Evolutionary conservation across 2,113 vertebrate species (phyloP).

Genomic region (Poeciliopsis prolifica): DNA sequence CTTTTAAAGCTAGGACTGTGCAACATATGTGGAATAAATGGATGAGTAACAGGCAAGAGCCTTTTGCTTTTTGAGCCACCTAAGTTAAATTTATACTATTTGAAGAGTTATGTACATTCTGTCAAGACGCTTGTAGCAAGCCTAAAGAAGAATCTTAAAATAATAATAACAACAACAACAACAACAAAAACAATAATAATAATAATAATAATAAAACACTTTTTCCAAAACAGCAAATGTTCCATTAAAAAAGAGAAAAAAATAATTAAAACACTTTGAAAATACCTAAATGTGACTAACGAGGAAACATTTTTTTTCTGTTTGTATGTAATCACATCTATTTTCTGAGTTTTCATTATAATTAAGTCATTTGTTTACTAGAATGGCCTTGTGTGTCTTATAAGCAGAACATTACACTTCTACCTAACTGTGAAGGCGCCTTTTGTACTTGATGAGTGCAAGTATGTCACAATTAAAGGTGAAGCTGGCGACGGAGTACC

Average conservation of each 20-base stretch:
- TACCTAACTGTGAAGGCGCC: neutral
- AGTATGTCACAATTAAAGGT: neutral
- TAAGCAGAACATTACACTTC: neutral
- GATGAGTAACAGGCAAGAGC: neutral
- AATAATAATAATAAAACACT: no score
- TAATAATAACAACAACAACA: no score
- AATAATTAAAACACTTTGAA: neutral
- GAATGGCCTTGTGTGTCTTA: neutral
- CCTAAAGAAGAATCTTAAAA: neutral
- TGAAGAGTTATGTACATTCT: neutral
- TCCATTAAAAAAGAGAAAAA: neutral
- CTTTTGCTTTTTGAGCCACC: neutral
- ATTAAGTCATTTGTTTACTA: neutral
- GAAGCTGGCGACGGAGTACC: neutral
- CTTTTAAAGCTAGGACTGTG: neutral
- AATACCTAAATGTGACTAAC: neutral
- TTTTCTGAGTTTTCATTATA: neutral
- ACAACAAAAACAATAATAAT: no score
- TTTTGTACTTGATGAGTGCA: neutral
- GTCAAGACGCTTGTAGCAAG: neutral
- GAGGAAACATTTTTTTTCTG: neutral
- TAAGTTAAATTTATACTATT: neutral
- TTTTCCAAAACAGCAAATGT: neutral
- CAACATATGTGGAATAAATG: neutral
- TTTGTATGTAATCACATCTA: neutral